phyloP scores from a whole-genome alignment of 2,113 vertebrate genomes.

The Rynchops niger region DNA sequence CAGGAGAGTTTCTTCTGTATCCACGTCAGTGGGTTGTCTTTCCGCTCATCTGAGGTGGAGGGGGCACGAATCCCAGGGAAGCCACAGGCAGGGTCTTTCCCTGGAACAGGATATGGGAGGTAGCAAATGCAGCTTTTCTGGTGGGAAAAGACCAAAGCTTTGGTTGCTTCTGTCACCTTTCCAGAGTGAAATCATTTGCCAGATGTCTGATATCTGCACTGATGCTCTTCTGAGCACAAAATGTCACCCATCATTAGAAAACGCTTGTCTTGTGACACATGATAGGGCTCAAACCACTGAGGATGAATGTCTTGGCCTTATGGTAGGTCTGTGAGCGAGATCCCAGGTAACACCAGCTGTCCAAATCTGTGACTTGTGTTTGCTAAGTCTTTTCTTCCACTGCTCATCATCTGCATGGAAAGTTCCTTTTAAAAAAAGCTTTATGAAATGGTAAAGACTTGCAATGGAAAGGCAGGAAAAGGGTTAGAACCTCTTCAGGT shows the following conservation, averaged over 20 bases:
- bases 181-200: background rate
- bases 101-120: background rate
- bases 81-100: background rate
- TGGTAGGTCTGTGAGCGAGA: background rate
- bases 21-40: background rate
- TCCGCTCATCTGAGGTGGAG: background rate
- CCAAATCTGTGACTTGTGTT: background rate
- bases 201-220: background rate
- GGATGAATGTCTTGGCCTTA: background rate
- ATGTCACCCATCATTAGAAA: conserved; percentile 11
- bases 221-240: background rate
- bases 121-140: background rate
- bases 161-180: background rate
- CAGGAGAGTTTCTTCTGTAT: background rate
- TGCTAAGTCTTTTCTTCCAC: background rate
- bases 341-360: background rate
- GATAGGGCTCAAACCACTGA: background rate
- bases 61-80: background rate
- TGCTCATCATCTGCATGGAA: background rate
- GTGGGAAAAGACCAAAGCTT: background rate
- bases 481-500: background rate
- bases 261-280: background rate
- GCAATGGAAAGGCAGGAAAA: background rate
- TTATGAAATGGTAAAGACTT: background rate
- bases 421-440: background rate